Percentiles rank a stretch among this genome's conserved stretches.
Conservation (phyloP, 2,797 vertebrate genomes). For the Oreonectes daqikongensis region DNA sequence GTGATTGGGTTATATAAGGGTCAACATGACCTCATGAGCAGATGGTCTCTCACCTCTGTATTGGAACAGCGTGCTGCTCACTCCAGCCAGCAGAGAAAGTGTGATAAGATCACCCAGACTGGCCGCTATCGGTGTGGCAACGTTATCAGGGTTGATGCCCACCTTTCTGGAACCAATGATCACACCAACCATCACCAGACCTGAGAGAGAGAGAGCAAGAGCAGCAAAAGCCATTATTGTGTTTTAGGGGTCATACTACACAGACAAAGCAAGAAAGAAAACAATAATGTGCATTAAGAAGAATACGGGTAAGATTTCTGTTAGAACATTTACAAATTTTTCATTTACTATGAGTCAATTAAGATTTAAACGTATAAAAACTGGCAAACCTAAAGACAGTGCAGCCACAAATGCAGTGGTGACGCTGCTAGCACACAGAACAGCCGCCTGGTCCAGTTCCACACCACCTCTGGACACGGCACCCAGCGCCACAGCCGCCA, state of each 20-base stretch:
- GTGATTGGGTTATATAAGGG: background rate
- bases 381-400: conserved; percentile 83
- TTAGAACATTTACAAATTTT: too few relatives aligned
- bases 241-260: background rate
- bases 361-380: background rate
- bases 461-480: conserved; percentile 83
- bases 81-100: conserved; percentile 85
- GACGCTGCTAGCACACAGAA: conserved; percentile 93
- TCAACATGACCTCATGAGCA: background rate
- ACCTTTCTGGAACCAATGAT: conserved; percentile 87
- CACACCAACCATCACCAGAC: conserved; percentile 89
- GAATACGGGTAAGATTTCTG: too few relatives aligned
- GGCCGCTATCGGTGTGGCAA: conserved; percentile 94
- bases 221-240: background rate
- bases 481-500: conserved; percentile 87
- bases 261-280: too few relatives aligned
- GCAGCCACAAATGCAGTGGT: conserved; percentile 91
- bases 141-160: conserved; percentile 94
- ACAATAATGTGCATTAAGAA: too few relatives aligned
- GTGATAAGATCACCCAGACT: conserved; percentile 94
- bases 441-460: conserved; percentile 82
- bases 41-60: conserved; percentile 78
- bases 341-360: too few relatives aligned
- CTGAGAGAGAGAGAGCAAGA: conserved; percentile 61
- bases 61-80: conserved; percentile 85